These are phyloP conservation scores for Stramonita haemastoma DNA, from an alignment of 2,888 invertebrate genomes.

Conservation along the genomic window DNA sequence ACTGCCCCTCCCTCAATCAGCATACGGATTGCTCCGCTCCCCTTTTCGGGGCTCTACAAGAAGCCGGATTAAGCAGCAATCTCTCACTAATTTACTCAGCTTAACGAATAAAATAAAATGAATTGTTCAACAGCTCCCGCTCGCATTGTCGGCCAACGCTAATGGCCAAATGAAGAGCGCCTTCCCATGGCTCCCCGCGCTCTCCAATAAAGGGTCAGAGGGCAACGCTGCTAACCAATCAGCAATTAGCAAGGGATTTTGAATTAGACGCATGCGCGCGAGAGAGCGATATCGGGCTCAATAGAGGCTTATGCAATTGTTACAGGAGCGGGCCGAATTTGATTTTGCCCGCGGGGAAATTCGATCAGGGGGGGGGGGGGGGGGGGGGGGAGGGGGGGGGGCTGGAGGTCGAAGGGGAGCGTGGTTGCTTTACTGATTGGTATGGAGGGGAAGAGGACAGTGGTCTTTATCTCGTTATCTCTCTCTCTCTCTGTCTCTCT, in stretches of 20 bases:
- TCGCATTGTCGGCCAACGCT: constrained; percentile 45
- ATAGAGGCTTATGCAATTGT: constrained; percentile 50
- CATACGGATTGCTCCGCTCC: constrained; percentile 21
- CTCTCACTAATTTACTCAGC: constrained; percentile 41
- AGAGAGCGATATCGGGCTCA: constrained; percentile 34
- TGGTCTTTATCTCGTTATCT: constrained; percentile 24
- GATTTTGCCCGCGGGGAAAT: constrained; percentile 43
- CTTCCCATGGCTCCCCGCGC: constrained; percentile 38
- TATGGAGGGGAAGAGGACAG: constrained; percentile 13
- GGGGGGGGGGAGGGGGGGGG: too few relatives aligned
- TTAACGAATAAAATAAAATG: constrained; percentile 51
- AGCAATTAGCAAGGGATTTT: constrained; percentile 48
- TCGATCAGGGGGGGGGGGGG: constrained; percentile 4
- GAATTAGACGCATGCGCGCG: constrained; percentile 38
- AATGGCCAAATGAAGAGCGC: constrained; percentile 50
- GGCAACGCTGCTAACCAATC: constrained; percentile 50
- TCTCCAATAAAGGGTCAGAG: constrained; percentile 50
- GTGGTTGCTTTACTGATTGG: constrained; percentile 24
- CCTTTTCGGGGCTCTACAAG: constrained; percentile 30
- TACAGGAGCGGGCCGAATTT: constrained; percentile 45
- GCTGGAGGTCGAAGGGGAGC: constrained; percentile 30
- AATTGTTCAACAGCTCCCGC: constrained; percentile 50
- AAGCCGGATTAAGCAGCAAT: constrained; percentile 39
- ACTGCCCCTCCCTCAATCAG: constrained; percentile 2
- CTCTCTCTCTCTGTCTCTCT: background rate